phyloP scores from a whole-genome alignment of 2,888 invertebrate genomes.

The Tridacna gigas region DNA sequence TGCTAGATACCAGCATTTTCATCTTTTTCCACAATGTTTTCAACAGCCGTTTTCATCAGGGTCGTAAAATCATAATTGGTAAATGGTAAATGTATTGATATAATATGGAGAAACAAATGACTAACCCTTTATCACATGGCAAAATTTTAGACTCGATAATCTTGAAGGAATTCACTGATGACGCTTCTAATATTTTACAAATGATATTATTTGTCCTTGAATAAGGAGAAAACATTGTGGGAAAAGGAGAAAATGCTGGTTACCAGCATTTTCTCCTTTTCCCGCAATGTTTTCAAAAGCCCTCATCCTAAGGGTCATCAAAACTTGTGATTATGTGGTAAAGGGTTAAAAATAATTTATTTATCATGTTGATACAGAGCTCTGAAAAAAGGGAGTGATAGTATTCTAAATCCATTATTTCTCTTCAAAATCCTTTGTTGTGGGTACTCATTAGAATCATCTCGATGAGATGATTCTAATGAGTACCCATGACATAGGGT shows the following conservation, averaged over 20 bases:
- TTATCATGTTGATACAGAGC: too few relatives aligned
- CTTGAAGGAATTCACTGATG: not conserved
- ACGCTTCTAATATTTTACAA: not conserved
- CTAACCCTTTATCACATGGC: not conserved
- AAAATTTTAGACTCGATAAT: not conserved
- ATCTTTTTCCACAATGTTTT: not conserved
- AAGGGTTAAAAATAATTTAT: slow-evolving; percentile 3
- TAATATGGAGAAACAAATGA: not conserved
- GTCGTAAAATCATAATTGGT: not conserved
- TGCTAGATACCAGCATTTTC: not conserved
- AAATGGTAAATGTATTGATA: too few relatives aligned
- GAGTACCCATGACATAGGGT: too few relatives aligned
- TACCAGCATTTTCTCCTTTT: not conserved
- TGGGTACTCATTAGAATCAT: too few relatives aligned
- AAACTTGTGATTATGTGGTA: not conserved
- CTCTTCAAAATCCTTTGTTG: too few relatives aligned
- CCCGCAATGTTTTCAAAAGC: too few relatives aligned
- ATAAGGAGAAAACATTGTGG: not conserved
- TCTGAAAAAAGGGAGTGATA: too few relatives aligned
- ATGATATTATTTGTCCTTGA: not conserved
- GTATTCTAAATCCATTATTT: too few relatives aligned
- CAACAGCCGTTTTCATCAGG: not conserved
- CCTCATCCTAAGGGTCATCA: not conserved
- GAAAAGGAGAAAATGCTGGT: not conserved
- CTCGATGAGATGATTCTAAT: too few relatives aligned